Percentiles rank a stretch among this genome's conserved stretches.
Evolutionary conservation across 2,113 vertebrate species (phyloP).

Genomic region (Eira barbara): DNA sequence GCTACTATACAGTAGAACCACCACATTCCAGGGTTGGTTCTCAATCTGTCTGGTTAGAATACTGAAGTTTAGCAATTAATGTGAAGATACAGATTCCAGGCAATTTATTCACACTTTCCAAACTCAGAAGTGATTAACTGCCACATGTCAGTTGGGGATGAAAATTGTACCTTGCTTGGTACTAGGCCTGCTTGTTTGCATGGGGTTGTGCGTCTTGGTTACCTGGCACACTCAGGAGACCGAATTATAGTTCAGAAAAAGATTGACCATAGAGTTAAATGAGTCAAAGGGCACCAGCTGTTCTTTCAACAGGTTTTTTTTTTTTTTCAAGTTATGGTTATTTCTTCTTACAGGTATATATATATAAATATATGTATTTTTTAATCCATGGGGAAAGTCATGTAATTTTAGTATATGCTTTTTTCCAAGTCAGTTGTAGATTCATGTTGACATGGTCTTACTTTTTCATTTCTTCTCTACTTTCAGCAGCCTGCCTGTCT

Average conservation of each 20-base stretch:
- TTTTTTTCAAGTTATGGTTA: background rate
- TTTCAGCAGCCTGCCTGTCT: background rate
- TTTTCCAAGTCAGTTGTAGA: background rate
- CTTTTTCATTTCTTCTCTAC: background rate
- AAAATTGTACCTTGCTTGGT: background rate
- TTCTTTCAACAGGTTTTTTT: background rate
- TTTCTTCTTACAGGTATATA: background rate
- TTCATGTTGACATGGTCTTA: background rate
- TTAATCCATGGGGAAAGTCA: background rate
- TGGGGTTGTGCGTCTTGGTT: background rate
- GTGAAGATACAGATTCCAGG: background rate
- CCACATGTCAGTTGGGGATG: background rate
- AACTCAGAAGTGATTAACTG: background rate
- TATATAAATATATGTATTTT: background rate
- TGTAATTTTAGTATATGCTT: background rate
- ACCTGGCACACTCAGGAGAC: background rate
- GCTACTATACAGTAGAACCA: background rate
- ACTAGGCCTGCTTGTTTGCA: background rate
- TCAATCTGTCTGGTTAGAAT: background rate
- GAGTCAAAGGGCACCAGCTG: background rate
- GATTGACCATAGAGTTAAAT: background rate
- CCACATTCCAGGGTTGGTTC: background rate
- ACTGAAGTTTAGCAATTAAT: background rate
- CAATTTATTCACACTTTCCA: background rate
- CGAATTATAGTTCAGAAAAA: background rate